Conservation (phyloP, 2,797 vertebrate genomes). For the Hippoglossus hippoglossus region DNA sequence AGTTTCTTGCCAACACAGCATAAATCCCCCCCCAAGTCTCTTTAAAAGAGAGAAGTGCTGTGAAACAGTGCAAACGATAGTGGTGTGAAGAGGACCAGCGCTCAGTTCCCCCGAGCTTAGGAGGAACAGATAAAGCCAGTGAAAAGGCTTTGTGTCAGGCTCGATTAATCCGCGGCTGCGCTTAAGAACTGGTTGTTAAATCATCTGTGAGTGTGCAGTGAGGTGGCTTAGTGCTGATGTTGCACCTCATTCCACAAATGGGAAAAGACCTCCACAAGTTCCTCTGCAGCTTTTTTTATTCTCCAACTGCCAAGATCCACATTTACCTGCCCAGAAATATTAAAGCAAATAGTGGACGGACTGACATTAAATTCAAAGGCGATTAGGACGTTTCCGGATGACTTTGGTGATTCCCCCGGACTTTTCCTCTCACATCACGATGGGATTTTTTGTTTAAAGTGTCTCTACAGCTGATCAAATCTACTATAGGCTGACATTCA, state of each 20-base stretch:
- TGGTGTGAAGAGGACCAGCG: conserved; percentile 64
- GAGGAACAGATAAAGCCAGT: conserved; percentile 74
- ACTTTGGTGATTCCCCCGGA: too few relatives aligned
- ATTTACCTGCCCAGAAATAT: too few relatives aligned
- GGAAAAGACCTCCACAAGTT: conserved; percentile 1
- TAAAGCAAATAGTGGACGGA: background rate
- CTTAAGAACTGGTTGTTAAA: conserved; percentile 76
- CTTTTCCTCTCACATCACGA: background rate
- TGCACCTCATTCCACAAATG: conserved; percentile 60
- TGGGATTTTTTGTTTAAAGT: too few relatives aligned
- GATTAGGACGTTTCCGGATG: too few relatives aligned
- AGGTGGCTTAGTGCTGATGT: conserved; percentile 76
- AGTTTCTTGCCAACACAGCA: conserved; percentile 40
- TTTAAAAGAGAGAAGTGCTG: conserved; percentile 5
- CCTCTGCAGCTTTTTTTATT: background rate
- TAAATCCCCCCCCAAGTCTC: conserved; percentile 7
- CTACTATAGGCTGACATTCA: too few relatives aligned
- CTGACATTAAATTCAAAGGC: background rate
- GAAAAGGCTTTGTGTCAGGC: conserved; percentile 81
- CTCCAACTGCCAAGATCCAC: background rate
- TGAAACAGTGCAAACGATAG: conserved; percentile 61
- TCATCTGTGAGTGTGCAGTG: conserved; percentile 76
- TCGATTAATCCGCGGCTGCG: conserved; percentile 76
- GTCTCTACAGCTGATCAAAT: too few relatives aligned
- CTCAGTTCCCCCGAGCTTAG: conserved; percentile 68